phyloP scores from a whole-genome alignment of 1,140 invertebrate genomes.

The Drosophila triauraria region DNA sequence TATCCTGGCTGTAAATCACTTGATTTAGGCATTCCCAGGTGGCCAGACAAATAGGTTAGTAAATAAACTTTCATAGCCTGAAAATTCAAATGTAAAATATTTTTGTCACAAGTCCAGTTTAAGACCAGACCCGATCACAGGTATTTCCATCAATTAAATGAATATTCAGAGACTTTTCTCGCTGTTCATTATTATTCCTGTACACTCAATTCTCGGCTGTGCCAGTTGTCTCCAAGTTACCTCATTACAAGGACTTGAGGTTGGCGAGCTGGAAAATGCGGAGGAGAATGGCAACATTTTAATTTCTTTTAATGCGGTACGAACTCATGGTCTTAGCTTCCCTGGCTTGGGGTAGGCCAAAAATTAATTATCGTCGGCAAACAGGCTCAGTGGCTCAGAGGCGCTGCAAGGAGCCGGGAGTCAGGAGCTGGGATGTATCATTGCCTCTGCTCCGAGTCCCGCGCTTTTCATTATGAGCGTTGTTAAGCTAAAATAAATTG shows the following conservation, averaged over 20 bases:
- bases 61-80: background rate
- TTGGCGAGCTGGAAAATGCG: constrained; percentile 43
- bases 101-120: background rate
- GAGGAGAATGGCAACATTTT: constrained; percentile 47
- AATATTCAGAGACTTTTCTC: constrained; percentile 8
- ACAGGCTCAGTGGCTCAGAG: constrained; percentile 37
- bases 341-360: constrained; percentile 49
- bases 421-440: constrained; percentile 22
- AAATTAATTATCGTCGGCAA: constrained; percentile 78
- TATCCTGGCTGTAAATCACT: background rate
- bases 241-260: constrained; percentile 41
- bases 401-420: background rate
- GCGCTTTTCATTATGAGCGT: constrained; percentile 74
- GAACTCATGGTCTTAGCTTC: constrained; percentile 64
- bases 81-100: background rate
- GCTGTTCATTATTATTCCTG: constrained; percentile 30
- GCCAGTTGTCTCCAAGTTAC: constrained; percentile 42
- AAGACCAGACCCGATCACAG: background rate
- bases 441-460: constrained; percentile 53
- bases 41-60: background rate
- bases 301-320: constrained; percentile 78
- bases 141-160: constrained; percentile 2
- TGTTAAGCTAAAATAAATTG: constrained; percentile 82
- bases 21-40: constrained; percentile 7
- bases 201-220: constrained; percentile 17